Evolutionary conservation across 1,140 invertebrate species (phyloP), one percentile per base, ranked within the genome.

Genomic region (Coboldia fuscipes): DNA sequence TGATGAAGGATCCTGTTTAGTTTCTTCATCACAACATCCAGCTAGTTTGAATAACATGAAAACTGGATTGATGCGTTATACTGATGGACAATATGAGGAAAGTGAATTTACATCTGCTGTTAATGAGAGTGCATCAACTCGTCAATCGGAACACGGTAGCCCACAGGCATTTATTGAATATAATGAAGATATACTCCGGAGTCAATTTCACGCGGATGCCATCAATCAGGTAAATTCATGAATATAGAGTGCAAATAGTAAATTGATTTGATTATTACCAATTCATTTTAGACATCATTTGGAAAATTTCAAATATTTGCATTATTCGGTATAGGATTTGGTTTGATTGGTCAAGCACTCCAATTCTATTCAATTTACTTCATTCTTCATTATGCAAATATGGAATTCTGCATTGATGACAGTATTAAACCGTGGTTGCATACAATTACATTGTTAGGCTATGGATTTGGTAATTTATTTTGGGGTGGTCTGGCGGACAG

Each of bases 391-490:
- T 71, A 72, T 2, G 77, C 79, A 8, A 72, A 79, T 41, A 70
- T 80, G 33, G 79, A 84, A 39, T 57, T 83, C 2, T 73, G 76
- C 36, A 72, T 84, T 38, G 61, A 68, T 35, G 69, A 72, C 9
- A 58, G 62, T 10, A 68, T 78, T 47, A 83, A 82, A 55, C 74
- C 72, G 47, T 79, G 72, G 75, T 62, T 85, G 2, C 72, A 77
- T 80, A 45, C 71, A 24, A 72, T 76, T 22, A 74, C 66, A 10
- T 53, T 76, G 32, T 45, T 73, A 45, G 78, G 78, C 3, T 67
- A 77, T 39, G 68, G 75, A 34, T 51, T 77, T 26, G 79, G 79
- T 14, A 73, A 72, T 12, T 59, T 77, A 29, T 63, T 74, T 2
- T 82, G 78, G 75, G 77, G 77, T 3, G 70, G 68, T 22, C 48